Evolutionary conservation across 2,797 vertebrate genomes (phyloP).

Genomic region (Carapus acus): DNA sequence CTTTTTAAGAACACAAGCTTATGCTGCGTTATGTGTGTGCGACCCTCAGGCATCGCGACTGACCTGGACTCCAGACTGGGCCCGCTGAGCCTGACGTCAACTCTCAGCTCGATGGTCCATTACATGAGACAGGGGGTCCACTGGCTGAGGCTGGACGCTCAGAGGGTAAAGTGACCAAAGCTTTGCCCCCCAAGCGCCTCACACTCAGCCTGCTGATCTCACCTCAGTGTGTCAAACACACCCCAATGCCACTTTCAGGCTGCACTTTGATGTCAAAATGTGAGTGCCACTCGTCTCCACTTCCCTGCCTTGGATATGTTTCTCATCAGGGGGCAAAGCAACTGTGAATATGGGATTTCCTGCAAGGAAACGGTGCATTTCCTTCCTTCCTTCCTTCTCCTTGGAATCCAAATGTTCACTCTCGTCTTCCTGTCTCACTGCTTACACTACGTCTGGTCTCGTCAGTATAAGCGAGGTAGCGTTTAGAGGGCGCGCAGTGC

Average conservation of each 20-base stretch:
- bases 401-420: conserved; percentile 10
- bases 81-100: conserved; percentile 78
- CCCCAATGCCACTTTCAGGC: conserved; percentile 5
- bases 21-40: not conserved
- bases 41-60: conserved; percentile 76
- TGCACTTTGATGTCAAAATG: not conserved
- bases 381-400: conserved; percentile 14
- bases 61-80: conserved; percentile 76
- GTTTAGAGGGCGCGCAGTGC: not conserved
- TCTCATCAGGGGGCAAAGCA: not conserved
- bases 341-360: not conserved
- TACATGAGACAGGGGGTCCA: conserved; percentile 83
- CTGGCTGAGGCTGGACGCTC: conserved; percentile 80
- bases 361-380: conserved; percentile 22
- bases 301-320: conserved; percentile 6
- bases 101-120: conserved; percentile 77
- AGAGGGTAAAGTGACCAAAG: conserved; percentile 64
- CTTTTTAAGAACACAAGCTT: too few species aligned
- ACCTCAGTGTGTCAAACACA: not conserved
- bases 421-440: conserved; percentile 15
- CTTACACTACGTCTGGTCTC: conserved; percentile 4
- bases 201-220: conserved; percentile 8
- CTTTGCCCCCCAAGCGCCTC: conserved; percentile 4
- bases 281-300: not conserved
- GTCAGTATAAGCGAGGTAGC: conserved; percentile 1